phyloP scores from a whole-genome alignment of 2,888 invertebrate species.

The Oscheius sp. region DNA sequence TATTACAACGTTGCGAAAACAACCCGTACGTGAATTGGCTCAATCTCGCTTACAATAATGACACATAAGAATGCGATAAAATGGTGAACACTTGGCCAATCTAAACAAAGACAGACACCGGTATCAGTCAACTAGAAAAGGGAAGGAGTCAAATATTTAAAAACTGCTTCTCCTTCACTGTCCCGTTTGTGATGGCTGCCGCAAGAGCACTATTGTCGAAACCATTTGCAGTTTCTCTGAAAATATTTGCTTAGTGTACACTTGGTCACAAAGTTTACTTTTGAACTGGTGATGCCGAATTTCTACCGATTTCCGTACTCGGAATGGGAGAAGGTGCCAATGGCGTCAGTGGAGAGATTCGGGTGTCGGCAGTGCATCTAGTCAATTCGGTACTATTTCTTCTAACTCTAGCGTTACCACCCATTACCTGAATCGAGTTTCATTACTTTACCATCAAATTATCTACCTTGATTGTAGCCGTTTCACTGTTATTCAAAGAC shows the following conservation, averaged over 20 bases:
- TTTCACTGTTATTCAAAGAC: constrained; percentile 27
- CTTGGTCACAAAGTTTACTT: background rate
- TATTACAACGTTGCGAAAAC: constrained; percentile 20
- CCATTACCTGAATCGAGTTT: constrained; percentile 43
- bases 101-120: background rate
- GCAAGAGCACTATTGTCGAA: constrained; percentile 31
- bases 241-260: background rate
- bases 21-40: constrained; percentile 26
- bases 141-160: constrained; percentile 34
- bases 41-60: constrained; percentile 10
- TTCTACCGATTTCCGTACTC: background rate
- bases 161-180: constrained; percentile 40
- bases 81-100: constrained; percentile 13
- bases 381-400: constrained; percentile 49
- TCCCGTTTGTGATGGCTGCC: constrained; percentile 36
- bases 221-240: constrained; percentile 25
- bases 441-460: background rate
- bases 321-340: constrained; percentile 16
- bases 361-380: constrained; percentile 40
- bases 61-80: constrained; percentile 15
- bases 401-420: constrained; percentile 40
- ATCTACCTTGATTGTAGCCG: constrained; percentile 32
- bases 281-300: background rate
- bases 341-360: constrained; percentile 27
- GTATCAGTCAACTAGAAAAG: background rate